Evolutionary conservation across 1,140 invertebrate genomes (phyloP), one percentile per base, ranked within the genome.

Genomic region (Armadillidium nasatum): DNA sequence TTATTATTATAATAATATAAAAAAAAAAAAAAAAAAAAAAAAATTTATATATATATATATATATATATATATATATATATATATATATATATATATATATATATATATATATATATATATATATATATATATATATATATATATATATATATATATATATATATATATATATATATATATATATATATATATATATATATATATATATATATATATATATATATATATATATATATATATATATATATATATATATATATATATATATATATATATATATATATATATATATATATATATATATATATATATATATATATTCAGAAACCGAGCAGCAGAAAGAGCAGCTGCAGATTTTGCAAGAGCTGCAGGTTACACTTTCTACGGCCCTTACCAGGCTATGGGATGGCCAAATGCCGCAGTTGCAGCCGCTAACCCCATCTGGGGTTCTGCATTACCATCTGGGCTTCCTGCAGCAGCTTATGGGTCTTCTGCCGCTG

Each of bases 281-380:
- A 60, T 60, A 60, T 60, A 60, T 60, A 60, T 60, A 60, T 60
- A 60, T 60, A 60, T 60, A 60, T 60, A 60, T 60, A 60, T 60
- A 60, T 60, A 60, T 60, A 60, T 19, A 60, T 19, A 13, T 60
- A 15, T 60, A 19, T 13, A 15, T 60, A 60, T 13, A 13, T 60
- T 4, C 66, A 80, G 79, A 67, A 97, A 97, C 83, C 87, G 94
- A n/a, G 94, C 94, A 0, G 94, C 94, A 0, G 94, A 97, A 84
- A 85, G 94, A 13, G 94, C 94, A 0, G 94, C 94, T 0, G 94
- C 94, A 0, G 94, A 97, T 85, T 96, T 96, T 82, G 94, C 94
- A 0, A 85, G 94, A 2, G 94, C 94, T 0, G 93, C 94, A 0
- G 93, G 93, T 11, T 95, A 95, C 84, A 93, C 93, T 0, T 85